Percentiles rank a stretch among this genome's conserved stretches.
These are phyloP conservation scores for Calypte anna DNA, from an alignment of 2,113 vertebrate genomes.

Conservation along the genomic window DNA sequence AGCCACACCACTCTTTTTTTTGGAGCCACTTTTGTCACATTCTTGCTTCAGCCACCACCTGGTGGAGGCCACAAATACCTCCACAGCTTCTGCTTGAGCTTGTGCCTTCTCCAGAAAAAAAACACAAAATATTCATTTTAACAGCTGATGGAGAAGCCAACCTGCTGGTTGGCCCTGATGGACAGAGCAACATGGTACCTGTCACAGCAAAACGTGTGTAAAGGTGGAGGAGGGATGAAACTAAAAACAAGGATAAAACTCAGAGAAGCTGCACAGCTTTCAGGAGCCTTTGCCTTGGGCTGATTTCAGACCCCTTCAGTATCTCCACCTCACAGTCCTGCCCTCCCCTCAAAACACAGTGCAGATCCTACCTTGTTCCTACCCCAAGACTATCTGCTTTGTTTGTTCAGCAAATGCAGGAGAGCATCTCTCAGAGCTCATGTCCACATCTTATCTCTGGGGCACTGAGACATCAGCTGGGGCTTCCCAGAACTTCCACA, in stretches of 20 bases:
- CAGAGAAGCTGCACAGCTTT: not conserved
- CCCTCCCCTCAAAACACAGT: rapidly evolving
- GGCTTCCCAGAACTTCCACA: not conserved
- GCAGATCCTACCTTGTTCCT: not conserved
- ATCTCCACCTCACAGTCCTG: too few relatives aligned
- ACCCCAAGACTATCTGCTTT: rapidly evolving
- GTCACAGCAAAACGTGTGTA: rapidly evolving
- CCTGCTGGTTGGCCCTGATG: rapidly evolving
- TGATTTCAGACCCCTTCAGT: not conserved
- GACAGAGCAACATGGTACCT: not conserved
- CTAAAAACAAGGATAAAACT: not conserved
- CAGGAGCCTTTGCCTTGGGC: not conserved
- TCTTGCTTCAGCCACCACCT: not conserved
- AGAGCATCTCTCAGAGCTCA: not conserved
- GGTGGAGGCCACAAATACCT: not conserved
- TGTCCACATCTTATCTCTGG: not conserved
- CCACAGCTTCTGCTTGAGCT: not conserved
- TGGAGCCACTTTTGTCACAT: not conserved
- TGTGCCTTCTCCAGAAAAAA: not conserved
- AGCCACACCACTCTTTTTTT: not conserved
- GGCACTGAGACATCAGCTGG: too few relatives aligned
- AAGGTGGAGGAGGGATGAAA: not conserved
- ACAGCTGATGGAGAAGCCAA: not conserved
- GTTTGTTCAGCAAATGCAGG: rapidly evolving
- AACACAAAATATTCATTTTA: not conserved